Evolutionary conservation across 2,113 vertebrate species (phyloP).

Genomic region (Psittacara wagleri): DNA sequence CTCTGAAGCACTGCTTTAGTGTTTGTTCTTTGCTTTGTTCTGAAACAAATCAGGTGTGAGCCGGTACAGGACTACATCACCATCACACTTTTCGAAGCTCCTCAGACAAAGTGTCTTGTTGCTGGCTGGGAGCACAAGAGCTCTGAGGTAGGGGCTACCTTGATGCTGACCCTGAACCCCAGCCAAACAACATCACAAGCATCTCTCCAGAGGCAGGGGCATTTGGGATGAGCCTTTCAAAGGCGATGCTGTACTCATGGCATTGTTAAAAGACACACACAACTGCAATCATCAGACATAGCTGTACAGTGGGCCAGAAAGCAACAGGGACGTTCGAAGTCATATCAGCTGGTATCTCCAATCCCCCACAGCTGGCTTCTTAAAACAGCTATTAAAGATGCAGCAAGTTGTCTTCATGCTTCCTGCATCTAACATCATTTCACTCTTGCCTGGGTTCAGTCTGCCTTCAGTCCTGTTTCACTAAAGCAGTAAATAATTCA

Average conservation of each 20-base stretch:
- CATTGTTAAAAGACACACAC: accelerated
- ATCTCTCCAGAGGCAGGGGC: accelerated
- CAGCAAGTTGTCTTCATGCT: background rate
- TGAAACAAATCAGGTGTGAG: background rate
- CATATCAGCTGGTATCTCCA: accelerated
- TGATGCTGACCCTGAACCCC: background rate
- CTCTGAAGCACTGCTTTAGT: background rate
- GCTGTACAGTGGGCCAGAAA: accelerated
- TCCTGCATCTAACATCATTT: background rate
- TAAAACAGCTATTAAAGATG: background rate
- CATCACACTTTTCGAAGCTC: accelerated
- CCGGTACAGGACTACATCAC: background rate
- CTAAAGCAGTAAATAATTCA: constrained; percentile 15
- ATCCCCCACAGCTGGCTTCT: background rate
- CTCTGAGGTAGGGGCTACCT: background rate
- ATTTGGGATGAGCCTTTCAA: background rate
- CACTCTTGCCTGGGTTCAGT: background rate
- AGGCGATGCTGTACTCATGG: background rate
- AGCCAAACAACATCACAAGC: accelerated
- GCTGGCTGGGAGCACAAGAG: background rate
- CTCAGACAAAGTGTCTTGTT: background rate
- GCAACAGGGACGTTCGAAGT: accelerated
- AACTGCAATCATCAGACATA: accelerated
- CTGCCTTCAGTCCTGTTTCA: background rate
- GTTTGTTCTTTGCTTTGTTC: background rate